Conservation (phyloP, 92 coral and sea anemone species). For the Ricordea florida region DNA sequence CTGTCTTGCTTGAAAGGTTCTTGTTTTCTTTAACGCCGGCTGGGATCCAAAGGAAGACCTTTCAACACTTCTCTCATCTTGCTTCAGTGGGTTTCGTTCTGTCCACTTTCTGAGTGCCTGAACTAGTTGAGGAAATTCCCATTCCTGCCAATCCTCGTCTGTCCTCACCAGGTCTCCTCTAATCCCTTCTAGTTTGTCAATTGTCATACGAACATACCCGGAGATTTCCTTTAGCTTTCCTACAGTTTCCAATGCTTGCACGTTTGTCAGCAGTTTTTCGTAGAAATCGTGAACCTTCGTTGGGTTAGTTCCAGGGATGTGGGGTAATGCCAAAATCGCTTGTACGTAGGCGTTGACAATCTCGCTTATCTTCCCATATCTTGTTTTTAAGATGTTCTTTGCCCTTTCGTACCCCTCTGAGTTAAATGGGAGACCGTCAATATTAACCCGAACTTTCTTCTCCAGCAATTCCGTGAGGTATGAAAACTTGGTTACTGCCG, state of each 20-base stretch:
- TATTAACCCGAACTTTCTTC: slow-evolving; percentile 28
- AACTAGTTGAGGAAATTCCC: slow-evolving; percentile 61
- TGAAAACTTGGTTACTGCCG: slow-evolving; percentile 58
- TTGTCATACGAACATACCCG: slow-evolving; percentile 56
- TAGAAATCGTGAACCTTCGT: slow-evolving; percentile 53
- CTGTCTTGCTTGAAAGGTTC: slow-evolving; percentile 5
- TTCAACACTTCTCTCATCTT: slow-evolving; percentile 11
- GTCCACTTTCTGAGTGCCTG: slow-evolving; percentile 69
- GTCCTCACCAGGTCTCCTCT: slow-evolving; percentile 65
- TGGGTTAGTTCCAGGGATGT: slow-evolving; percentile 62
- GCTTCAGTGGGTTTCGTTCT: slow-evolving; percentile 49
- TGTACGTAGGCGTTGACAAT: slow-evolving; percentile 64
- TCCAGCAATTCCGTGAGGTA: slow-evolving; percentile 43
- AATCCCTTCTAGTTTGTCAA: slow-evolving; percentile 69
- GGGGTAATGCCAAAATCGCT: slow-evolving; percentile 55
- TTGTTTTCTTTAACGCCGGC: background rate
- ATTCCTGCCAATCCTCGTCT: slow-evolving; percentile 63
- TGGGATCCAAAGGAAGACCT: too few species aligned
- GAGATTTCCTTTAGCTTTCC: slow-evolving; percentile 63
- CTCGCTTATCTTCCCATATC: slow-evolving; percentile 69
- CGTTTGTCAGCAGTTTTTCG: slow-evolving; percentile 56
- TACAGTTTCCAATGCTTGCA: slow-evolving; percentile 66
- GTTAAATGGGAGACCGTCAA: slow-evolving; percentile 50
- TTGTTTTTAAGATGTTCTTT: slow-evolving; percentile 49
- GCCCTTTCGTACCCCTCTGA: slow-evolving; percentile 68